Evolutionary conservation across 2,113 vertebrate genomes (phyloP).

Genomic region (Grammomys dolichurus): DNA sequence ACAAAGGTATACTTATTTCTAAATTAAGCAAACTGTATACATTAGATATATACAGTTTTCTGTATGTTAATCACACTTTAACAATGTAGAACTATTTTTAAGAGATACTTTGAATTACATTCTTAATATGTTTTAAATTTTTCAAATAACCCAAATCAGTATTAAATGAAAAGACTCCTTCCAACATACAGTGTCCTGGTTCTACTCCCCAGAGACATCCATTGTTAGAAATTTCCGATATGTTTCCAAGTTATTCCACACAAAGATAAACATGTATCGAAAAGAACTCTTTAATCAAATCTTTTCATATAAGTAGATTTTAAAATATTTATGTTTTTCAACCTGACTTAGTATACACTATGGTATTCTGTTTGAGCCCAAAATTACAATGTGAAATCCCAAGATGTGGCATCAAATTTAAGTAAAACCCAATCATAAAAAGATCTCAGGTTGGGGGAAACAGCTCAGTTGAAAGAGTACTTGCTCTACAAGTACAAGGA

Average conservation of each 20-base stretch:
- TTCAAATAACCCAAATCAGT: constrained; percentile 22
- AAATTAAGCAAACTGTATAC: neutral
- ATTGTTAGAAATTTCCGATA: neutral
- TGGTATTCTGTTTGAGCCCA: constrained; percentile 18
- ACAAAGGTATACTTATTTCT: neutral
- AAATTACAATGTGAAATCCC: neutral
- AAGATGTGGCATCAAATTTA: constrained; percentile 2
- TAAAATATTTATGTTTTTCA: constrained; percentile 42
- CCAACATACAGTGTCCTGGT: neutral
- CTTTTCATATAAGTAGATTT: neutral
- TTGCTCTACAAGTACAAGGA: neutral
- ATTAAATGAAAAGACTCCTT: constrained; percentile 46
- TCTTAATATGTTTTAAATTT: neutral
- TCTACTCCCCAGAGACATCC: neutral
- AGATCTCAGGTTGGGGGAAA: neutral
- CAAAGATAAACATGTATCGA: neutral
- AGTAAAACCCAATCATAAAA: constrained; percentile 33
- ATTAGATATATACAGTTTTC: neutral
- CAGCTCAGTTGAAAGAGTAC: neutral
- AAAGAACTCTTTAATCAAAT: constrained; percentile 19
- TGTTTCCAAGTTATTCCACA: constrained; percentile 14
- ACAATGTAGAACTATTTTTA: neutral
- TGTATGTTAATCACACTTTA: neutral
- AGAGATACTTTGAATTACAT: constrained; percentile 32
- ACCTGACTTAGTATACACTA: neutral